These are phyloP conservation scores for Rana temporaria DNA, from an alignment of 2,113 vertebrate species.

Conservation along the genomic window DNA sequence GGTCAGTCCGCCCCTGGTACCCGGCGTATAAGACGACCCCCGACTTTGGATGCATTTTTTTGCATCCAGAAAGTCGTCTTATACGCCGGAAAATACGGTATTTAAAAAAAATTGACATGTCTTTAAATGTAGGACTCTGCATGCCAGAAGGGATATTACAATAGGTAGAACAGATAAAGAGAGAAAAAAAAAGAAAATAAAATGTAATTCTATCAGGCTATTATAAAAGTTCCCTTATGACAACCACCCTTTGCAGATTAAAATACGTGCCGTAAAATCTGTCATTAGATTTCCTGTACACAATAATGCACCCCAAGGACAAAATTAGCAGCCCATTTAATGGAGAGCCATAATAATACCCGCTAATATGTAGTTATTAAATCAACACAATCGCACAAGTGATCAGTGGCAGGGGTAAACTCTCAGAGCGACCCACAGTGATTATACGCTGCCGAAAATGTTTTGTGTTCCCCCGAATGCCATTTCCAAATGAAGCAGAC, in stretches of 20 bases:
- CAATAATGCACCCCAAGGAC: background rate
- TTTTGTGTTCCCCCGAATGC: background rate
- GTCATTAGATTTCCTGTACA: background rate
- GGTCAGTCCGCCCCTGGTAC: no score
- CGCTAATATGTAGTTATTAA: background rate
- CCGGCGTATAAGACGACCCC: no score
- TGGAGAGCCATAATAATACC: background rate
- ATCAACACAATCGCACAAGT: background rate
- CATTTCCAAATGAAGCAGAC: background rate
- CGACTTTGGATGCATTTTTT: no score
- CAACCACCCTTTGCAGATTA: background rate
- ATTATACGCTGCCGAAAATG: background rate
- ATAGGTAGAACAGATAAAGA: no score
- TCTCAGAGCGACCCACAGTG: constrained; percentile 1
- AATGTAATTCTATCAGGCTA: no score
- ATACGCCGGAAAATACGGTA: no score
- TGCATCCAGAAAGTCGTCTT: no score
- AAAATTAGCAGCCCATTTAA: background rate
- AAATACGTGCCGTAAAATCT: background rate
- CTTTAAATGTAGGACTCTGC: no score
- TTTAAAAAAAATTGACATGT: no score
- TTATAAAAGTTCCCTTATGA: background rate
- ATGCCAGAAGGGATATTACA: no score
- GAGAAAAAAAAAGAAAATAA: no score
- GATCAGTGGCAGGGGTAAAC: no score